These are phyloP conservation scores for Miltochrista miniata DNA, from an alignment of 2,888 invertebrate genomes.

Conservation along the genomic window DNA sequence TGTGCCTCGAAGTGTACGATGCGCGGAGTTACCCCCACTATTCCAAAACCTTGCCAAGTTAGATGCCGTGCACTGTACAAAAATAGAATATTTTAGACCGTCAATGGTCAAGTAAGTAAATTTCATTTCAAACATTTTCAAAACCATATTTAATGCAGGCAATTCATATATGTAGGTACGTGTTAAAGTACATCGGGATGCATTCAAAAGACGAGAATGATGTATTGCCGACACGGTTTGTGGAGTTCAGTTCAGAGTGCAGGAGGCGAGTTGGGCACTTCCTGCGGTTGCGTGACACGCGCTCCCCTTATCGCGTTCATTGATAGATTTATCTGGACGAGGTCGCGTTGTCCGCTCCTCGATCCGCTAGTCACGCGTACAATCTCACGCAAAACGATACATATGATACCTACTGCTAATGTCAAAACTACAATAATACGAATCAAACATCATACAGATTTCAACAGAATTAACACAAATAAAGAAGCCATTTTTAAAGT, in stretches of 20 bases:
- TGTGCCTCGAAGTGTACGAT: too few species aligned
- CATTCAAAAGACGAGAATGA: conserved; percentile 38
- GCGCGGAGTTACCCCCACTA: too few species aligned
- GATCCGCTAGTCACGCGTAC: conserved; percentile 47
- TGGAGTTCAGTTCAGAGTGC: conserved; percentile 58
- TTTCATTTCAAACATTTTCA: too few species aligned
- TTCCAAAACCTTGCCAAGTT: too few species aligned
- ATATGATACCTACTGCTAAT: conserved; percentile 3
- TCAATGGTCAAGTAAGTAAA: too few species aligned
- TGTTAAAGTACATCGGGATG: conserved; percentile 16
- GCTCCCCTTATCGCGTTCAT: conserved; percentile 78
- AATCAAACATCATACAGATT: conserved; percentile 17
- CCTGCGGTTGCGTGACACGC: conserved; percentile 72
- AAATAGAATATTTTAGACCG: too few species aligned
- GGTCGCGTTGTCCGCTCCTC: conserved; percentile 61
- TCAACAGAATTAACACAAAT: conserved; percentile 27
- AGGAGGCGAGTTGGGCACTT: conserved; percentile 65
- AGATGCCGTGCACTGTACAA: too few species aligned
- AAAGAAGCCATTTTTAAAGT: conserved; percentile 28
- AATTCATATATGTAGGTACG: conserved; percentile 11
- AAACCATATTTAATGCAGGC: neutral
- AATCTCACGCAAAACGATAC: conserved; percentile 25
- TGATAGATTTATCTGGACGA: conserved; percentile 81
- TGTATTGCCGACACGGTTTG: conserved; percentile 49
- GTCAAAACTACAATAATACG: conserved; percentile 1